Evolutionary conservation across 2,888 invertebrate genomes (phyloP).

Genomic region (Protodeltote pygarga): DNA sequence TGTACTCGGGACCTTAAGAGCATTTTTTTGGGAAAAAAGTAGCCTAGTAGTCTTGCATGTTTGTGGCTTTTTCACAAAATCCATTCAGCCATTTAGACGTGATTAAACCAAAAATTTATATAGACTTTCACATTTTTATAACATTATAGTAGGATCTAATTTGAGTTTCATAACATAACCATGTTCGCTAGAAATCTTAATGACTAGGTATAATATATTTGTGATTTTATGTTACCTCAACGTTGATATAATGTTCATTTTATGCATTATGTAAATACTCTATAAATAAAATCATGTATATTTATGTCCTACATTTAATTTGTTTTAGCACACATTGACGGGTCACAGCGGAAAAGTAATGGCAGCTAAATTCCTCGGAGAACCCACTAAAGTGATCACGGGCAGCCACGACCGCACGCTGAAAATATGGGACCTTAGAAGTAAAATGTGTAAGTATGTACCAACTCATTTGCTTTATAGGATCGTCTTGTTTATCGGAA

Average conservation of each 20-base stretch:
- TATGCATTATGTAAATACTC: slow-evolving; percentile 1
- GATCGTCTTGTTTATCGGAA: slow-evolving; percentile 32
- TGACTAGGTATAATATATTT: slow-evolving; percentile 23
- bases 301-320: slow-evolving; percentile 22
- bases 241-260: slow-evolving; percentile 6
- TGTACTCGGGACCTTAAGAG: too few species aligned
- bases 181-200: slow-evolving; percentile 8
- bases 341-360: slow-evolving; percentile 99
- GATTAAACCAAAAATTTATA: too few species aligned
- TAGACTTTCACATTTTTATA: too few species aligned
- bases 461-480: slow-evolving; percentile 39
- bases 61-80: too few species aligned
- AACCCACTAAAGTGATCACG: slow-evolving; percentile 96
- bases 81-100: too few species aligned
- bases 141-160: slow-evolving; percentile 16
- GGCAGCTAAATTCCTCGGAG: slow-evolving; percentile 98
- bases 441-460: slow-evolving; percentile 87
- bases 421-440: slow-evolving; percentile 99
- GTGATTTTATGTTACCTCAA: slow-evolving; percentile 1
- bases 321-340: slow-evolving; percentile 94
- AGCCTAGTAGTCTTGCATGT: too few species aligned
- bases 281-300: neutral
- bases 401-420: slow-evolving; percentile 99
- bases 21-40: too few species aligned
- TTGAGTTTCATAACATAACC: slow-evolving; percentile 18